Evolutionary conservation across 1,140 invertebrate genomes (phyloP).

Genomic region (Platyscapa corneri): DNA sequence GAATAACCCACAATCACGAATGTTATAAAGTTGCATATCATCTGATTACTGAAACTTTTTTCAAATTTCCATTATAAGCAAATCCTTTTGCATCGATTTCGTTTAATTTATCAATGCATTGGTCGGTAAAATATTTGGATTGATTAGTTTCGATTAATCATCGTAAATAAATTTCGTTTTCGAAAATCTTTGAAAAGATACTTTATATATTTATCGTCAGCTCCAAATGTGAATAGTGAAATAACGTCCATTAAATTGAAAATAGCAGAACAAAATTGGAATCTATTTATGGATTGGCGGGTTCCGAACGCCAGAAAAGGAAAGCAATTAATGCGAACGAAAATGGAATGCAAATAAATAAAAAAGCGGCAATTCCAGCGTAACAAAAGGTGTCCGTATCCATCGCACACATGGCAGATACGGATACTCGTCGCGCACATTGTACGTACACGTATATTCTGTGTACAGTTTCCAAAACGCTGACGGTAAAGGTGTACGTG

Average conservation of each 20-base stretch:
- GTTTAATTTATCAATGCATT: no score
- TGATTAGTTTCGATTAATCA: no score
- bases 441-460: background rate
- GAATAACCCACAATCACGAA: no score
- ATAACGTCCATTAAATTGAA: background rate
- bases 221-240: background rate
- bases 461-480: no score
- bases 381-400: background rate
- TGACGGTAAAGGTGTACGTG: conserved; percentile 36
- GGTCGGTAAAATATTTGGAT: no score
- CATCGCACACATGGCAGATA: background rate
- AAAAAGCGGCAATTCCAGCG: background rate
- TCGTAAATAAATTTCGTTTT: no score
- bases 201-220: background rate
- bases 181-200: no score
- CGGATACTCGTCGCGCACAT: background rate
- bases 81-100: no score
- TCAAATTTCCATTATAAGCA: no score
- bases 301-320: background rate
- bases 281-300: background rate
- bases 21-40: no score
- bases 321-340: background rate
- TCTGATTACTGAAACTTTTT: no score
- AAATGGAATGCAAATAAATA: background rate
- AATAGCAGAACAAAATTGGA: background rate